phyloP scores from a whole-genome alignment of 2,797 vertebrate genomes.

The Mormyrus hasselquistii region DNA sequence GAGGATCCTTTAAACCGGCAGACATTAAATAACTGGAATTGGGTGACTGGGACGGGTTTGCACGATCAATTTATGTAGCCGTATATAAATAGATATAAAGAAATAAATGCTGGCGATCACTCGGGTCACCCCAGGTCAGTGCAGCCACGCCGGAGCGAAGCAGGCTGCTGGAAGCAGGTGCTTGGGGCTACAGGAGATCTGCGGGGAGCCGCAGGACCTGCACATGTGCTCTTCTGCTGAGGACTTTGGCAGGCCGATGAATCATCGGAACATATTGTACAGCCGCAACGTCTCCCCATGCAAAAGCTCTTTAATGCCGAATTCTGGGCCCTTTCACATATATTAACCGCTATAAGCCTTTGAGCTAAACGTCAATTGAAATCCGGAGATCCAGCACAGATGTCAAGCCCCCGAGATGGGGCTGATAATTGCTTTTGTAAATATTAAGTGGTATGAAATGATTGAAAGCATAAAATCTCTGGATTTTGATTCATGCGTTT shows the following conservation, averaged over 20 bases:
- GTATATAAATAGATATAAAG: background rate
- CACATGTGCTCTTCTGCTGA: background rate
- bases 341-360: background rate
- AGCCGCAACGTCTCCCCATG: background rate
- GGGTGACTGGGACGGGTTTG: background rate
- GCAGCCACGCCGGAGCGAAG: background rate
- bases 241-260: background rate
- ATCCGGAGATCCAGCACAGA: background rate
- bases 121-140: background rate
- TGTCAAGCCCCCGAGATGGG: background rate
- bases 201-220: background rate
- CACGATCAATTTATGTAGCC: background rate
- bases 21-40: background rate
- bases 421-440: conserved; percentile 9
- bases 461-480: background rate
- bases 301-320: background rate
- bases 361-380: background rate
- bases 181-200: background rate
- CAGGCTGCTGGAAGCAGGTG: background rate
- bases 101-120: background rate
- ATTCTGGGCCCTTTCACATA: background rate
- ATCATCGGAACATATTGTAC: conserved; percentile 14
- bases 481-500: background rate
- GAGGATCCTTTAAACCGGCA: background rate
- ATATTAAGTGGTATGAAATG: background rate